Evolutionary conservation across 1,140 invertebrate species (phyloP), one percentile per base, ranked within the genome.

Genomic region (Epicauta chinensis): DNA sequence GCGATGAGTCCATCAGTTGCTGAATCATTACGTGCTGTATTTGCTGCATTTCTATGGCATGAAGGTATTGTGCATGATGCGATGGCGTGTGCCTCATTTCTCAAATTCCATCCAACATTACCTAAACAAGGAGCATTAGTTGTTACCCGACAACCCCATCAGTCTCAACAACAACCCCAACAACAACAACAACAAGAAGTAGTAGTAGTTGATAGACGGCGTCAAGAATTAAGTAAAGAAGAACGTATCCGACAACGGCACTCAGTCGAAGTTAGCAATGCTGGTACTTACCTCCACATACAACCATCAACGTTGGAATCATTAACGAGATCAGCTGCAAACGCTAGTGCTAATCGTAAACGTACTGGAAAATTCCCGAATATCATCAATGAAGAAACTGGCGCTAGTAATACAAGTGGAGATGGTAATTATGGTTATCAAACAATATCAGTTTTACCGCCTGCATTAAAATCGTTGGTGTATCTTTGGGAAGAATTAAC

Each of bases 11-110:
- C 94, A 0, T 92, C 91, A 0, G 84, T 95, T 12, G 93, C 93
- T 0, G 93, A 98, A 70, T 90, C 91, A 63, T 72, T 96, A 3
- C 77, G 96, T 4, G 89, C 93, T 0, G 88, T 97, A 0, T 99
- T 98, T 73, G 93, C 94, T 0, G 93, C 95, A 0, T 87, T 97
- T 63, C 71, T 98, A 1, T 98, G 94, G 94, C 95, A 98, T 70
- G 93, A 97, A 77, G 93, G 80, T 1, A 87, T 98, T 35, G 91
- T 97, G 0, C 92, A 97, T 68, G 95, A 98, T 70, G 93, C 93
- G 3, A 97, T 98, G 86, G 93, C 94, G 0, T 95, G 92, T 67
- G 92, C 94, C 0, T 92, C 93, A 3, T 98, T 93, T 67, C 74
- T 98, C 0, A 96, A 96, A 72, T 97, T 97, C 68, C 92, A 97